These are phyloP conservation scores for Paramuricea clavata DNA, from an alignment of 92 coral and sea anemone genomes.

Conservation along the genomic window DNA sequence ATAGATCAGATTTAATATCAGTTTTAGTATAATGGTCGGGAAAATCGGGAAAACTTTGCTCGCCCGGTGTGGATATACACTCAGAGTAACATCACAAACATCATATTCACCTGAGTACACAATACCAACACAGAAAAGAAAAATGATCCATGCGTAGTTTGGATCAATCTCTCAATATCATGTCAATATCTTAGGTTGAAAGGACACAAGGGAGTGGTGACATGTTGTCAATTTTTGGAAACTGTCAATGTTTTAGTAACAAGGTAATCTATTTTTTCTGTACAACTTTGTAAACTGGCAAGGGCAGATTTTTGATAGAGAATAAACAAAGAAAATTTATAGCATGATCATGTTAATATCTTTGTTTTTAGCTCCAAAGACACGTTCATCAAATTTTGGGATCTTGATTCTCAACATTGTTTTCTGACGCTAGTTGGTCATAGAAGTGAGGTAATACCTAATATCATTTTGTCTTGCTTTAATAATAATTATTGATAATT, in stretches of 20 bases:
- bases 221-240: constrained; percentile 81
- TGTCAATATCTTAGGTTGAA: constrained; percentile 62
- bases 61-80: too few species aligned
- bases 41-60: too few species aligned
- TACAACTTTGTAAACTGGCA: neutral
- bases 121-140: too few species aligned
- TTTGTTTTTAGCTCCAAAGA: constrained; percentile 79
- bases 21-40: too few species aligned
- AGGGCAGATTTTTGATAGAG: too few species aligned
- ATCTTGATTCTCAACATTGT: constrained; percentile 96
- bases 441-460: constrained; percentile 85
- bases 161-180: neutral
- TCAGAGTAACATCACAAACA: too few species aligned
- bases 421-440: constrained; percentile 97
- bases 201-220: constrained; percentile 96
- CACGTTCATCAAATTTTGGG: constrained; percentile 97
- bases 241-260: constrained; percentile 81
- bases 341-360: neutral
- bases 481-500: too few species aligned
- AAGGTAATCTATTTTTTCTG: constrained; percentile 66
- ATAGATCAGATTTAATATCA: too few species aligned
- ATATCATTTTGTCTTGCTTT: too few species aligned
- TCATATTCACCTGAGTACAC: too few species aligned
- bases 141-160: too few species aligned
- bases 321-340: too few species aligned